Base-by-base conservation (phyloP, 2,797 vertebrate genomes). In the Taeniopygia guttata region DNA sequence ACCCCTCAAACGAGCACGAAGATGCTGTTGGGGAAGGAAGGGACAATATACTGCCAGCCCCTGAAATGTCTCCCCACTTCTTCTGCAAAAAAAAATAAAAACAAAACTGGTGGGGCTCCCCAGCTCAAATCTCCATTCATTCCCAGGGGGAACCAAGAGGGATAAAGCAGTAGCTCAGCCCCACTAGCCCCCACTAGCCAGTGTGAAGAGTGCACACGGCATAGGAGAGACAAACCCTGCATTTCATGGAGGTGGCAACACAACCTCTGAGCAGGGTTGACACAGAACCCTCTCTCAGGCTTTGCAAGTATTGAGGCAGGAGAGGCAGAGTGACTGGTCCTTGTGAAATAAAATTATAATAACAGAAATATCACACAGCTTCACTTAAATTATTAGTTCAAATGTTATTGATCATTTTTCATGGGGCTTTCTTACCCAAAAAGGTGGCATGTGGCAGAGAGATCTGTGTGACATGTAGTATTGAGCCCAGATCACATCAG, bases 1-100 rank as follows among this genome's bases (percentile, higher is more conserved):
- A 22, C 21, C 0, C 0, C 23, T 16, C 46, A 76, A 76, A 81
- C 0, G 1, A 72, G 13, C 21, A 74, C 2, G 0, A n/a, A 67
- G 56, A 22, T 20, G 6, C 21, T 79, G 10, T 9, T 76, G 52
- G 13, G 27, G 22, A 80, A 74, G 58, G 60, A 72, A 46, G 7
- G 4, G 4, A 66, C 11, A 68, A 13, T 22, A 13, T 36, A 62
- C n/a, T 48, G 16, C 30, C 5, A 40, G 32, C 1, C 19, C 22
- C 49, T 14, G 21, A 49, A 73, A 43, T 20, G 8, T 30, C 10
- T 82, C 27, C 49, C 42, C 16, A 60, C 8, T 75, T 80, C 51
- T 64, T 74, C 14, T n/a, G 42, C 1, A 9, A n/a, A 56, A n/a
- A 56, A 54, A 26, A 45, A 75, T 38, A 19, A 43, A 20, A 29